Evolutionary conservation across 2,888 invertebrate species (phyloP).

Genomic region (Apotomis capreana): DNA sequence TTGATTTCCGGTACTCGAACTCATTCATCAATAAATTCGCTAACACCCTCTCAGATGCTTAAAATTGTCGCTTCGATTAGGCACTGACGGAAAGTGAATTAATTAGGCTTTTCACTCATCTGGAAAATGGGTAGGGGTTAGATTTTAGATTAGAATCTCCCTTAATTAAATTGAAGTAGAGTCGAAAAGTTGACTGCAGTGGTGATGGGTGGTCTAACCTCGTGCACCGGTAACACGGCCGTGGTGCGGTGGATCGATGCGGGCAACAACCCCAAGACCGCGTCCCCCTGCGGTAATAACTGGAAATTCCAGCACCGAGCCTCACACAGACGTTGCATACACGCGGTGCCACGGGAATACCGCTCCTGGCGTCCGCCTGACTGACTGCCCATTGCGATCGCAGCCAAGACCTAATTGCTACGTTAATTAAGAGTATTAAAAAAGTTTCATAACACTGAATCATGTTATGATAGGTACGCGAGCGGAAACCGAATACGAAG

Average conservation of each 20-base stretch:
- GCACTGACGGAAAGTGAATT: conserved; percentile 7
- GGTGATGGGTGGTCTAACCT: conserved; percentile 69
- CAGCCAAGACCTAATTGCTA: conserved; percentile 29
- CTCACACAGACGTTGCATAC: conserved; percentile 59
- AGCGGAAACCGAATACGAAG: not conserved
- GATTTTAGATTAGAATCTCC: not conserved
- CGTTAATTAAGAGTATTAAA: conserved; percentile 12
- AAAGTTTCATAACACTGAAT: conserved; percentile 4
- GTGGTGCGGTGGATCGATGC: conserved; percentile 75
- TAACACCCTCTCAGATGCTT: conserved; percentile 49
- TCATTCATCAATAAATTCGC: conserved; percentile 52
- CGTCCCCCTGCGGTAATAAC: conserved; percentile 75
- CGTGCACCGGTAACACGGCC: conserved; percentile 70
- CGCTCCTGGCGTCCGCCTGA: conserved; percentile 67
- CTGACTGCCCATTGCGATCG: conserved; percentile 57
- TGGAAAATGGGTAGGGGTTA: not conserved
- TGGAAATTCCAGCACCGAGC: conserved; percentile 77
- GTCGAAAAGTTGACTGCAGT: conserved; percentile 57
- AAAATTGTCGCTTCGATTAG: conserved; percentile 39
- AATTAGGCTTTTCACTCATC: not conserved
- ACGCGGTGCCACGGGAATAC: conserved; percentile 67
- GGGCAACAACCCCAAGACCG: conserved; percentile 77
- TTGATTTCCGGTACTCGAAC: conserved; percentile 75
- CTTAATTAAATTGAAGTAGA: not conserved
- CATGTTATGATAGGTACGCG: conserved; percentile 37